Evolutionary conservation across 2,888 invertebrate species (phyloP).

Genomic region (Oeneis ivallda): DNA sequence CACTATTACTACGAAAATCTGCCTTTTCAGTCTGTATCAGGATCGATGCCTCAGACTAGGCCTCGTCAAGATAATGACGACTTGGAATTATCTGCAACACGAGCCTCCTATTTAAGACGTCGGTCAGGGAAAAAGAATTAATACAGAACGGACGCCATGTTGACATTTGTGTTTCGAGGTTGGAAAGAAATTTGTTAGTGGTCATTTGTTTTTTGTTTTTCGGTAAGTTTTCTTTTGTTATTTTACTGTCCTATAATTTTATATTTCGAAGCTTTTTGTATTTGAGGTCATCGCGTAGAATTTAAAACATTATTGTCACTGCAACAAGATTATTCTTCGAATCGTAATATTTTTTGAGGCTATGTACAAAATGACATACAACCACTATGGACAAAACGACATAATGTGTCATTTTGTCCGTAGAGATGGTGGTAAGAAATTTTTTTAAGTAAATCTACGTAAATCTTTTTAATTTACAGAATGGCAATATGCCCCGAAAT

Average conservation of each 20-base stretch:
- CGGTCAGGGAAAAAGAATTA: too few species aligned
- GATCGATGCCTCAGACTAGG: too few species aligned
- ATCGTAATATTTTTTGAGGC: conserved; percentile 1
- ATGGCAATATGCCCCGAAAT: conserved; percentile 18
- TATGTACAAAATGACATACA: conserved; percentile 1
- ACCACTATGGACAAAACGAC: conserved; percentile 1
- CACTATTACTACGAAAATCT: too few species aligned
- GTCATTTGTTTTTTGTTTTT: not conserved
- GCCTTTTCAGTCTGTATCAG: too few species aligned
- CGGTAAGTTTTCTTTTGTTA: not conserved
- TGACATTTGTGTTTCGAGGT: not conserved
- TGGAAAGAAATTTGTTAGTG: not conserved
- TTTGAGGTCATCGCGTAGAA: not conserved
- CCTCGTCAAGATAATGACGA: too few species aligned
- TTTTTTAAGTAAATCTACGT: conserved; percentile 1
- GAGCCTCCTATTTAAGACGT: too few species aligned
- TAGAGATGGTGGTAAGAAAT: too few species aligned
- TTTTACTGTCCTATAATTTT: conserved; percentile 1
- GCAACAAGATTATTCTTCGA: conserved; percentile 1
- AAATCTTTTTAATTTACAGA: not conserved
- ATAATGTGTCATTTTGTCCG: not conserved
- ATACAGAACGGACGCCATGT: conserved; percentile 1
- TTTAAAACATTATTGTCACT: conserved; percentile 1
- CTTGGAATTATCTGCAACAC: too few species aligned
- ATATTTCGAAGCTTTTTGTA: not conserved